Evolutionary conservation across 2,888 invertebrate genomes (phyloP).

Genomic region (Clitarchus hookeri): DNA sequence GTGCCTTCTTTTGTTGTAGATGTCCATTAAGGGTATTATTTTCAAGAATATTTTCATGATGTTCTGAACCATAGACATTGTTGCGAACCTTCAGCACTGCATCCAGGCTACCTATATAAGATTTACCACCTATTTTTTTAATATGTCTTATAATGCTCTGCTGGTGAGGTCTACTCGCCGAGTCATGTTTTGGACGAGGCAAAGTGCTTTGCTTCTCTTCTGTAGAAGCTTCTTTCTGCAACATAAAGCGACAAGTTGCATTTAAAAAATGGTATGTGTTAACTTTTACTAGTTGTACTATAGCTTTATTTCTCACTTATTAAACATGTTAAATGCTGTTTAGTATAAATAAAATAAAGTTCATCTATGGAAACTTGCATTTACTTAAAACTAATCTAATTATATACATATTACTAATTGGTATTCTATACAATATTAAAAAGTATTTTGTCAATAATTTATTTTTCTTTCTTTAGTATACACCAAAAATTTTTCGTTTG

Average conservation of each 20-base stretch:
- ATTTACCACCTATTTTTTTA: conserved; percentile 34
- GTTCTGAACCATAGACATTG: background rate
- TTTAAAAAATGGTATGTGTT: no score
- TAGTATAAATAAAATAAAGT: no score
- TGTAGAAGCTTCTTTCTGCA: conserved; percentile 11
- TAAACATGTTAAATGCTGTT: no score
- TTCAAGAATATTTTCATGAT: background rate
- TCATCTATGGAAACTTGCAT: no score
- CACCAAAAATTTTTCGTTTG: no score
- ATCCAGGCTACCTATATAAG: conserved; percentile 37
- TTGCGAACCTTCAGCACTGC: conserved; percentile 28
- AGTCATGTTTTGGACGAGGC: conserved; percentile 24
- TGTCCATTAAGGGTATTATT: background rate
- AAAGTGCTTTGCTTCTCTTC: conserved; percentile 32
- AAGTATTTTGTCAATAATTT: no score
- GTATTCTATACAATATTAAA: no score
- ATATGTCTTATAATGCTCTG: conserved; percentile 35
- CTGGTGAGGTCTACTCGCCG: conserved; percentile 18
- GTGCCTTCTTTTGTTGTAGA: background rate
- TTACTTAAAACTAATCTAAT: no score
- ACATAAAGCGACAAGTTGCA: background rate
- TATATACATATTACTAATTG: no score
- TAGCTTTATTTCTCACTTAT: no score
- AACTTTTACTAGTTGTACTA: no score
- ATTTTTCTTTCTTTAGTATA: no score